These are phyloP conservation scores for Prionailurus bengalensis DNA, from an alignment of 2,113 vertebrate species.

Conservation along the genomic window DNA sequence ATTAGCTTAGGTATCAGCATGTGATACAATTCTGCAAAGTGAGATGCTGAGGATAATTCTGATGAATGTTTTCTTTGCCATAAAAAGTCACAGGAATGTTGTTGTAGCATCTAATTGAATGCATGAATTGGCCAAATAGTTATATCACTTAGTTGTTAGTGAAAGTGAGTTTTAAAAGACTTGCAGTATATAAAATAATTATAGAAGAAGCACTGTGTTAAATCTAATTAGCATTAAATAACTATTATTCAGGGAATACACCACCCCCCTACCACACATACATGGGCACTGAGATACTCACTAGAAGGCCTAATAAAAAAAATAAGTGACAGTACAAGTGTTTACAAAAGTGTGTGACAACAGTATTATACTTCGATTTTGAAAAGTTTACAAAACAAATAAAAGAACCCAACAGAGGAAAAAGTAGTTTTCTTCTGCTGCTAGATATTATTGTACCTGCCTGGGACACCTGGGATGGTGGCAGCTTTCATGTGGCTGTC, in stretches of 20 bases:
- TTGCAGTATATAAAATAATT: not conserved
- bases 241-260: not conserved
- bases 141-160: not conserved
- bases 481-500: not conserved
- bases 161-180: conserved; percentile 40
- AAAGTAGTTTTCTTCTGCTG: not conserved
- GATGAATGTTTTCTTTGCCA: not conserved
- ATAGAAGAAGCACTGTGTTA: not conserved
- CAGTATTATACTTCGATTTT: not conserved
- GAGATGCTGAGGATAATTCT: not conserved
- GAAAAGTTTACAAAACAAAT: not conserved
- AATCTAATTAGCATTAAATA: not conserved
- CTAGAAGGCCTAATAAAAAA: conserved; percentile 3
- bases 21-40: not conserved
- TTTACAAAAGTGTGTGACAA: not conserved
- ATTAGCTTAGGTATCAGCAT: not conserved
- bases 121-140: not conserved
- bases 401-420: not conserved
- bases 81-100: not conserved
- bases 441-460: not conserved
- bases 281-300: not conserved
- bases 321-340: not conserved
- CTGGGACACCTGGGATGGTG: not conserved
- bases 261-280: not conserved
- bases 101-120: conserved; percentile 16